Evolutionary conservation across 2,797 vertebrate genomes (phyloP), one percentile per base, ranked within the genome.

Genomic region (Poecilia velifera): DNA sequence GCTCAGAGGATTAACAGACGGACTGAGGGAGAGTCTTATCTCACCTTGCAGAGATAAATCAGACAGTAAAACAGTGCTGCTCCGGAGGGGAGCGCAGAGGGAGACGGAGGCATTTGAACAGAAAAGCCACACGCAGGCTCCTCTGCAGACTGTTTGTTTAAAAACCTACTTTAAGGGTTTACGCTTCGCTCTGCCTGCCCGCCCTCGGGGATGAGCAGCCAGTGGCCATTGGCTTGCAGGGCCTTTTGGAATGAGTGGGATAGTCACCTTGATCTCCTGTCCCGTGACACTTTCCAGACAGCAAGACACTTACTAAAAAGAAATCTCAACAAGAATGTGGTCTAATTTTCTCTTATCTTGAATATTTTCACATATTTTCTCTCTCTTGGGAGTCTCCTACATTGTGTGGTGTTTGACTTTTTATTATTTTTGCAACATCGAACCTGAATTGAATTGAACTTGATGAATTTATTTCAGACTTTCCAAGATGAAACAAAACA

Each of bases 21-120:
- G 82, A 87, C 88, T 74, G 79, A 87, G 81, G 75, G 86, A 81
- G 81, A 76, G 88, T 88, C 91, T 96, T 96, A 95, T 95, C 95
- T 94, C 86, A 86, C 92, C 92, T 91, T 84, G 81, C 92, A 92
- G 88, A 88, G 88, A 94, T 94, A 94, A 93, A 94, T 95, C 95
- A 94, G 92, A 92, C 86, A 75, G 87, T 85, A 88, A 91, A 90
- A 88, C 70, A 70, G 76, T 22, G 18, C 84, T 76, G 84, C 89
- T 85, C 81, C 62, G 80, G 85, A 78, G 79, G 86, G 76, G 62
- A 76, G 76, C 76, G 59, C 53, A 82, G 78, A 85, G 73, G 43
- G 73, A 83, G 80, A 82, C 66, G n/a, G 59, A 86, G 82, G 84
- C 83, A 72, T 87, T 75, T 87, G 78, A 89, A 90, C 81, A 78